A percentile compares a stretch with the other conserved stretches of the same genome.
Conservation (phyloP, 2,797 vertebrate genomes). For the Platalea minor region DNA sequence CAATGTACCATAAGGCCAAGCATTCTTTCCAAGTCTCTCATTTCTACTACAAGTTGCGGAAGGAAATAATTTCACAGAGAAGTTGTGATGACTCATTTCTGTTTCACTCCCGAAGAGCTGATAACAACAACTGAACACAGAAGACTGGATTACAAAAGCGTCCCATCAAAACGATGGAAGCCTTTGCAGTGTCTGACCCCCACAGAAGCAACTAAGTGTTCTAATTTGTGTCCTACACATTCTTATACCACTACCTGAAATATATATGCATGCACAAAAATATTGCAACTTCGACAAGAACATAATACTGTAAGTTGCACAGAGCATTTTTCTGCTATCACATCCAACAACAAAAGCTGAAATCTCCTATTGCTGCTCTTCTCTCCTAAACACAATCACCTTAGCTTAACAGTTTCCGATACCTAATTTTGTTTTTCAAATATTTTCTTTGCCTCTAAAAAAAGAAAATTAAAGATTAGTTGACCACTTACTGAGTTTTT, state of each 20-base stretch:
- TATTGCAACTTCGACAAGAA: background rate
- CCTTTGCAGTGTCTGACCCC: background rate
- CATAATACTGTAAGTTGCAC: background rate
- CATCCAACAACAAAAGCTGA: background rate
- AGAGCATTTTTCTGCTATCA: background rate
- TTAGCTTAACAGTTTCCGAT: background rate
- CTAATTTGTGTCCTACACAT: background rate
- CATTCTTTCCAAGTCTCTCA: background rate
- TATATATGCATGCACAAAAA: background rate
- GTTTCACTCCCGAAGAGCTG: background rate
- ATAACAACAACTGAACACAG: background rate
- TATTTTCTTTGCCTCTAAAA: background rate
- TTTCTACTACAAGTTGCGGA: background rate
- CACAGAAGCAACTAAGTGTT: background rate
- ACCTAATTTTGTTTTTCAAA: background rate
- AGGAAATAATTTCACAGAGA: background rate
- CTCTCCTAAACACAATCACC: background rate
- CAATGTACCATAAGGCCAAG: background rate
- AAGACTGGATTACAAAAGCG: background rate
- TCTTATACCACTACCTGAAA: background rate
- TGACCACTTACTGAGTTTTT: conserved; percentile 79
- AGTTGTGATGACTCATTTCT: background rate
- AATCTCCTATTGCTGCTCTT: background rate
- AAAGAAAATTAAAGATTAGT: background rate
- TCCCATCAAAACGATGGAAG: background rate